Percentiles rank a stretch among this genome's conserved stretches.
These are phyloP conservation scores for Psittacula cyanocephala DNA, from an alignment of 2,113 vertebrate genomes.

Conservation along the genomic window DNA sequence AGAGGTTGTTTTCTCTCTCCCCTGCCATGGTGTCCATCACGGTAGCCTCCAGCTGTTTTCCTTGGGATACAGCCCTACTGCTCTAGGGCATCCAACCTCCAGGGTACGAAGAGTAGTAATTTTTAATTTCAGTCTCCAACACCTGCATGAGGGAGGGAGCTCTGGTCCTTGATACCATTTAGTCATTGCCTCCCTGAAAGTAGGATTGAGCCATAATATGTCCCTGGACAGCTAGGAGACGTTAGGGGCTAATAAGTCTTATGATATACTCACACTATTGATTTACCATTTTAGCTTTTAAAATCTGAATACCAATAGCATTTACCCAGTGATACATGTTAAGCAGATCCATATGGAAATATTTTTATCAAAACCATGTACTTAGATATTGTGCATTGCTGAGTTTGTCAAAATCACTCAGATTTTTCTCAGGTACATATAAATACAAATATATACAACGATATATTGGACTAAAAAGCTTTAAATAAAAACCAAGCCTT, in stretches of 20 bases:
- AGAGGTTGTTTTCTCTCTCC: background rate
- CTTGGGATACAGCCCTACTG: background rate
- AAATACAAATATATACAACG: background rate
- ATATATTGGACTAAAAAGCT: background rate
- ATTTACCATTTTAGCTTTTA: conserved; percentile 21
- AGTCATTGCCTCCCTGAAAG: background rate
- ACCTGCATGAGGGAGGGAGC: conserved; percentile 7
- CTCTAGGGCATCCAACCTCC: background rate
- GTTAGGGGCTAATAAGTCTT: conserved; percentile 30
- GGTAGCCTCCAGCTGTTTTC: conserved; percentile 27
- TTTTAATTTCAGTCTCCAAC: conserved; percentile 19
- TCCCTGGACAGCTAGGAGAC: background rate
- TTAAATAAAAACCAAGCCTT: background rate
- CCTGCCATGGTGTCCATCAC: background rate
- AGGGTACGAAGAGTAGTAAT: background rate
- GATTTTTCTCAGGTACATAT: background rate
- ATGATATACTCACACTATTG: background rate
- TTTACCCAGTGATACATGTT: background rate
- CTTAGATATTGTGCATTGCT: background rate
- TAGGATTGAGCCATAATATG: background rate
- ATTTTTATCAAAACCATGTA: background rate
- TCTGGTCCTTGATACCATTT: background rate
- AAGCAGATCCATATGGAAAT: conserved; percentile 35
- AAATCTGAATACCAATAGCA: background rate
- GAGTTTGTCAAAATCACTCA: background rate